Conservation (phyloP, 2,113 vertebrate species). For the Scartelaos histophorus region DNA sequence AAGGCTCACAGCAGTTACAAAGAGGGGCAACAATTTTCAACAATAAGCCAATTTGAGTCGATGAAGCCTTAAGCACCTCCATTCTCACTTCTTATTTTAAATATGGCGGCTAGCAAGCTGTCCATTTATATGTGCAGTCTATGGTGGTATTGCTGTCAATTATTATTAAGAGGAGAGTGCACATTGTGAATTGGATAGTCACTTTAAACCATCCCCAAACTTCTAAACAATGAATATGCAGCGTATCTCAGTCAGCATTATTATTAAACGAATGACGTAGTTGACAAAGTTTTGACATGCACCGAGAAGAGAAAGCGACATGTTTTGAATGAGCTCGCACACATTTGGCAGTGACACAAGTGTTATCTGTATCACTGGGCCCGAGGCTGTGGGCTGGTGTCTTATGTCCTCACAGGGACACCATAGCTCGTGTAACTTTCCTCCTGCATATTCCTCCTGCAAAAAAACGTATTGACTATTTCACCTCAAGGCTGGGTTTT, state of each 20-base stretch:
- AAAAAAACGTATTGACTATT: conserved; percentile 13
- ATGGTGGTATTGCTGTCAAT: too few species aligned
- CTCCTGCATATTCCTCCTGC: background rate
- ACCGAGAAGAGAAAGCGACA: conserved; percentile 6
- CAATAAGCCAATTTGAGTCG: too few species aligned
- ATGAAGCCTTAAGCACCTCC: too few species aligned
- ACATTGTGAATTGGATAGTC: background rate
- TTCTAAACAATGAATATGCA: background rate
- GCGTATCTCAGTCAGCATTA: background rate
- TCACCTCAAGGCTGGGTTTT: conserved; percentile 15
- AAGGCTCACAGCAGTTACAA: too few species aligned
- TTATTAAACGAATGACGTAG: conserved; percentile 1
- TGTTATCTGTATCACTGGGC: conserved; percentile 18
- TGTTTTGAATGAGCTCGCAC: background rate
- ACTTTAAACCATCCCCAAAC: background rate
- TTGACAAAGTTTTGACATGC: background rate
- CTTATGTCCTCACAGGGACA: background rate
- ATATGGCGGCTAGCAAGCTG: too few species aligned
- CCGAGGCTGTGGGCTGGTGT: conserved; percentile 24
- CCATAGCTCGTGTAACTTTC: conserved; percentile 11
- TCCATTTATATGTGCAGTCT: too few species aligned
- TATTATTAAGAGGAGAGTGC: too few species aligned
- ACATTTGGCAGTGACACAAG: conserved; percentile 13
- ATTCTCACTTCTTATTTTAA: too few species aligned
- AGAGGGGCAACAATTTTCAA: too few species aligned